Evolutionary conservation across 1,140 invertebrate genomes (phyloP), one percentile per base, ranked within the genome.

Genomic region (Akabosia matsudoensis): DNA sequence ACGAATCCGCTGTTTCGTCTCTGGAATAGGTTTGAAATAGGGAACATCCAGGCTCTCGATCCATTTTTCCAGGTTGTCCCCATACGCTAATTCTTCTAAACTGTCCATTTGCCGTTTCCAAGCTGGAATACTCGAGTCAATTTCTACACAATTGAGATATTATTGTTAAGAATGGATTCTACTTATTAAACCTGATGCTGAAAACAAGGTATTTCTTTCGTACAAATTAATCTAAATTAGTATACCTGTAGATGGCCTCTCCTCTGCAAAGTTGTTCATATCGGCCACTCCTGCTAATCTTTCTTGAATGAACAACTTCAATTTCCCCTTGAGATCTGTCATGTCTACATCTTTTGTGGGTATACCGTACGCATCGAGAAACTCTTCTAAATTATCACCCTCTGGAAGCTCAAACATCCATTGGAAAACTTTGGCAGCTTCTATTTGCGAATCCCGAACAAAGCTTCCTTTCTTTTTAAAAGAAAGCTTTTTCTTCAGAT

Each of bases 61-160:
- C 75, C 75, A 76, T 67, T 76, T 64, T 31, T 76, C 75, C 0
- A 76, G 24, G 31, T 76, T 76, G 52, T 76, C 71, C 0, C 24
- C 56, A 28, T 70, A 2, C 18, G 72, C 54, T 10, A 76, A 56
- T 0, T 73, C 71, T 45, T 67, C 70, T n/a, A 76, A 18, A 30
- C 33, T 28, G 3, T 33, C 26, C 7, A 73, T 16, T 72, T 76
- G 75, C n/a, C 33, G 70, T 34, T 73, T 45, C 37, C 37, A 45
- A 45, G 7, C 7, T 30, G 10, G 26, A 7, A 30, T 31, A 30
- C 61, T 22, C 28, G 28, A 30, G 7, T 67, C 10, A 30, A 28
- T 64, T 26, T 24, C 31, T 73, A 18, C 10, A 33, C 2, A 3
- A 67, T 73, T 18, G 37, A 18, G 18, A 7, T 10, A 45, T n/a